Percentiles rank a stretch among this genome's conserved stretches.
Conservation (phyloP, 2,888 invertebrate species). For the Lithophane semibrunnea region DNA sequence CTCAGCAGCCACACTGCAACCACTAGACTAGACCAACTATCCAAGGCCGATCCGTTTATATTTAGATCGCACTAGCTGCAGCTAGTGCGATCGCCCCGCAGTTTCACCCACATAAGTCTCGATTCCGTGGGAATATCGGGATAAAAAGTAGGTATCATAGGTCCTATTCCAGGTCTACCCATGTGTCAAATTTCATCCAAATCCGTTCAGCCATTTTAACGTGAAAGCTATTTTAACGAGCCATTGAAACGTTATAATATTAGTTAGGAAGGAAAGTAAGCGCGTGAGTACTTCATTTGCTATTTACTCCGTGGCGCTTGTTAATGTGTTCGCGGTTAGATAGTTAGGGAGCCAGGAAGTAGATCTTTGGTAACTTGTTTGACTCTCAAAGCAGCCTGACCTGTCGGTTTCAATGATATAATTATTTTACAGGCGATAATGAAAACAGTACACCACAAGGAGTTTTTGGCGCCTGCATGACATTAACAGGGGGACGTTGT, state of each 20-base stretch:
- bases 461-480: not conserved
- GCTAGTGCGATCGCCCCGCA: too few relatives aligned
- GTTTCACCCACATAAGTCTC: too few relatives aligned
- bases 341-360: slow-evolving; percentile 43
- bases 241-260: too few relatives aligned
- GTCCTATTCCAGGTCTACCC: too few relatives aligned
- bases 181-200: too few relatives aligned
- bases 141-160: too few relatives aligned
- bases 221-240: too few relatives aligned
- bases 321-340: slow-evolving; percentile 53
- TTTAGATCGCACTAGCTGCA: too few relatives aligned
- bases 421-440: not conserved
- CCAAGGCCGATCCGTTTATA: not conserved
- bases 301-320: slow-evolving; percentile 10
- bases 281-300: slow-evolving; percentile 5
- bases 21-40: not conserved
- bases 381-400: slow-evolving; percentile 32
- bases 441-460: not conserved
- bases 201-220: too few relatives aligned
- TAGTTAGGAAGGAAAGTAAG: too few relatives aligned
- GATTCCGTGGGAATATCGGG: too few relatives aligned
- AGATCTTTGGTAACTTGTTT: slow-evolving; percentile 46
- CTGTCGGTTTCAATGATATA: slow-evolving; percentile 18
- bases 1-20: not conserved
- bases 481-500: not conserved